Percentiles rank a stretch among this genome's conserved stretches.
phyloP scores from a whole-genome alignment of 2,113 vertebrate genomes.

The Ondatra zibethicus region DNA sequence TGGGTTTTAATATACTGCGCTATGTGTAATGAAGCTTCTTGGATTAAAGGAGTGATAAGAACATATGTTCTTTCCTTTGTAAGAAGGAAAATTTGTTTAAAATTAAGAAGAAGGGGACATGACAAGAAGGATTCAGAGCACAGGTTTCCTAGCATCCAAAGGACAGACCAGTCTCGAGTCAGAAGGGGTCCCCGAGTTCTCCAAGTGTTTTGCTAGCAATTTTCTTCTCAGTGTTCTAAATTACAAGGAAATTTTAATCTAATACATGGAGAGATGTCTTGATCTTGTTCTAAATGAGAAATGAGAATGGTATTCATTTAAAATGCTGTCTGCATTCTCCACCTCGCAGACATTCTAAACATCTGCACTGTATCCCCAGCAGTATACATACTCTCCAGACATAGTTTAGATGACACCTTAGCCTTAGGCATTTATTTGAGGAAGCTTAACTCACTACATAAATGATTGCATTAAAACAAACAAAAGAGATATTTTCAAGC shows the following conservation, averaged over 20 bases:
- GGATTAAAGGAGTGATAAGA: slow-evolving; percentile 31
- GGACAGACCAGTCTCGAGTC: background rate
- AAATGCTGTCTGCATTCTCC: slow-evolving; percentile 38
- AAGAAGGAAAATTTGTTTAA: background rate
- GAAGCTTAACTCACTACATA: slow-evolving; percentile 12
- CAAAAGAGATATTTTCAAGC: background rate
- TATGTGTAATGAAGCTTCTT: slow-evolving; percentile 6
- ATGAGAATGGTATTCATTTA: slow-evolving; percentile 1
- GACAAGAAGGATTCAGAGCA: slow-evolving; percentile 53
- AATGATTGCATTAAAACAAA: slow-evolving; percentile 19
- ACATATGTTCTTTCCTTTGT: slow-evolving; percentile 19
- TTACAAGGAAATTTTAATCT: slow-evolving; percentile 1
- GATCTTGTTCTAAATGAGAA: slow-evolving; percentile 42
- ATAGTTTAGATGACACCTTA: slow-evolving; percentile 49
- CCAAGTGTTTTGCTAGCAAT: slow-evolving; percentile 7
- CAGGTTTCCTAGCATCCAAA: slow-evolving; percentile 37
- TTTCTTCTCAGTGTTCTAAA: slow-evolving; percentile 52
- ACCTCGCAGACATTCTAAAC: background rate
- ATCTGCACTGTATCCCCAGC: slow-evolving; percentile 28
- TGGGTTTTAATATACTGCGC: slow-evolving; percentile 20
- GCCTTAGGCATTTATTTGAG: slow-evolving; percentile 35
- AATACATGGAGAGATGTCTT: slow-evolving; percentile 28
- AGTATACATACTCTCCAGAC: background rate
- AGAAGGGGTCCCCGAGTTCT: slow-evolving; percentile 13
- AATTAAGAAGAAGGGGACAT: slow-evolving; percentile 30